Base-by-base conservation (phyloP, 2,113 vertebrate genomes). In the Pseudopipra pipra region DNA sequence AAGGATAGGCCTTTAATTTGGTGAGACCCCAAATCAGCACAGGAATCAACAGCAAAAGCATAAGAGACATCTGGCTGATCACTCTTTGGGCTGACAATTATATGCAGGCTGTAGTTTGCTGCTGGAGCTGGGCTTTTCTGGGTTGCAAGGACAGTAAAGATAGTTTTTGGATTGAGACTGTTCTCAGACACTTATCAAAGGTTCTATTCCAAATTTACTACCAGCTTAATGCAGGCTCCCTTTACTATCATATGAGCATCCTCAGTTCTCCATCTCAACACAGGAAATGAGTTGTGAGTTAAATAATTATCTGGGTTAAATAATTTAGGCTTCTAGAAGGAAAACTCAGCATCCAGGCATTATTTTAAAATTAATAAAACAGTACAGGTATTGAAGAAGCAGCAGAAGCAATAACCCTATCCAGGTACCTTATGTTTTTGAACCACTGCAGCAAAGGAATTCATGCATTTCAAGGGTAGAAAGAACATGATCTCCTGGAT, bases 331-430 rank as follows among this genome's bases (percentile, higher is more conserved):
- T 87, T 85, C 74, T 65, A 77, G 63, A 93, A 76, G 25, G 62
- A 89, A 76, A 47, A 7, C 11, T 85, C 46, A 76, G 25, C 8
- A 47, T 49, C 33, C 37, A 91, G 49, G 15, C 41, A 14, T 54
- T 66, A 66, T 39, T 85, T 92, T 77, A 43, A 95, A 80, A 93
- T 91, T 80, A 87, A 94, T 79, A 79, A 77, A 85, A 72, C 21
- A 41, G 35, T 19, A 21, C 33, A 61, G 8, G 11, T 51, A 71
- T 41, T 83, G 43, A 89, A 68, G 41, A 37, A 90, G 11, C 9
- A 2, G 54, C 18, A 77, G 63, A 87, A 90, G 55, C 9, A 67
- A 82, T 77, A 87, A 83, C 3, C 11, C 37, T 66, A 27, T 75
- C 16, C 18, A 68, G 44, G 51, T 0, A 8, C n/a, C 22, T 58